These are phyloP conservation scores for Platycheirus rosarum DNA, from an alignment of 2,888 invertebrate species.

Conservation along the genomic window DNA sequence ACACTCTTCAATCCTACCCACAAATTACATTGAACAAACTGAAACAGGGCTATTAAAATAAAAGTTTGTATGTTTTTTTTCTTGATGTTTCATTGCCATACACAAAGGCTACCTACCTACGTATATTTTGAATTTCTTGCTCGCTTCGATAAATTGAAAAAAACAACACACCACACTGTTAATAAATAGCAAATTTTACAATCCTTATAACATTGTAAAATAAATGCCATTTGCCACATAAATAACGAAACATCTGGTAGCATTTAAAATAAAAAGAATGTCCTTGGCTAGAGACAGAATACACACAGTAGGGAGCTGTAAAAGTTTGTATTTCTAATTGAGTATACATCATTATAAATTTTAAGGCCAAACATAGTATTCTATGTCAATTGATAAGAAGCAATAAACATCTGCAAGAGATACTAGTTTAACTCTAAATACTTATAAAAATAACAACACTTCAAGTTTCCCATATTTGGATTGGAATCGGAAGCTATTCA, in stretches of 20 bases:
- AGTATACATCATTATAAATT: not conserved
- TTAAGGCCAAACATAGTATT: constrained; percentile 27
- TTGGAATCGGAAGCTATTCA: not conserved
- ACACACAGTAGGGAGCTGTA: not conserved
- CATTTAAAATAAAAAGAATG: constrained; percentile 11
- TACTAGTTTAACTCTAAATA: constrained; percentile 12
- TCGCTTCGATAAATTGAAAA: too few species aligned
- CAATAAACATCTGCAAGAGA: not conserved
- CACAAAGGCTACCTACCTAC: constrained; percentile 32
- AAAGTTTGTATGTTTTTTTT: constrained; percentile 12
- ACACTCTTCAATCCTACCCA: constrained; percentile 7
- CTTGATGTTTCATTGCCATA: constrained; percentile 31
- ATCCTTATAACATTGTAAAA: not conserved
- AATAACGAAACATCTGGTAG: constrained; percentile 24
- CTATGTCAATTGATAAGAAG: constrained; percentile 25
- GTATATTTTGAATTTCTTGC: constrained; percentile 25
- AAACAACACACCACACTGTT: too few species aligned
- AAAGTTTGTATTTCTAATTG: not conserved
- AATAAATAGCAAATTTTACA: too few species aligned
- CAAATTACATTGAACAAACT: constrained; percentile 11
- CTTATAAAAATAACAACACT: too few species aligned
- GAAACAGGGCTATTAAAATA: constrained; percentile 13
- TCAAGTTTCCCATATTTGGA: constrained; percentile 28
- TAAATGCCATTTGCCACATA: constrained; percentile 20
- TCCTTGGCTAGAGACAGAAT: constrained; percentile 19